phyloP scores from a whole-genome alignment of 2,113 vertebrate species.

The Cinclus cinclus region DNA sequence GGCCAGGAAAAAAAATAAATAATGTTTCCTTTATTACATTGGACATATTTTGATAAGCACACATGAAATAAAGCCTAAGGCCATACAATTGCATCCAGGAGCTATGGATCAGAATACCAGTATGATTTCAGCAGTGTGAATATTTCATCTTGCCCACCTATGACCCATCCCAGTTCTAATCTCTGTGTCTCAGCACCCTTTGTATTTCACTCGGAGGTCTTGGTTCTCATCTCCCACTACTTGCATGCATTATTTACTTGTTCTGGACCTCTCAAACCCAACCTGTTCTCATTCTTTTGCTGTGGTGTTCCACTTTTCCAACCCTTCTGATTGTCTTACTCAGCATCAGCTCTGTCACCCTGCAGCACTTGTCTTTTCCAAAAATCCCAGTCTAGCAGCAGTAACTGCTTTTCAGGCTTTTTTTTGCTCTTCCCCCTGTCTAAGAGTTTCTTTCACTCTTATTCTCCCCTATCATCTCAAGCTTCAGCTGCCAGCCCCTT shows the following conservation, averaged over 20 bases:
- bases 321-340: background rate
- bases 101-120: background rate
- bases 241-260: background rate
- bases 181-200: background rate
- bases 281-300: background rate
- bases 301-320: background rate
- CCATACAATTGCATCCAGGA: background rate
- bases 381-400: background rate
- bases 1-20: background rate
- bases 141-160: background rate
- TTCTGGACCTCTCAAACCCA: background rate
- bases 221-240: background rate
- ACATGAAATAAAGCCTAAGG: background rate
- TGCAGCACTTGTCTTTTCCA: rapidly evolving
- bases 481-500: background rate
- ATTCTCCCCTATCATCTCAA: background rate
- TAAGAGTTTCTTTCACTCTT: background rate
- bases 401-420: background rate
- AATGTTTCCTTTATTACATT: background rate
- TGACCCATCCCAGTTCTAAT: background rate
- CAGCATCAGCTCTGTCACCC: background rate
- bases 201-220: background rate
- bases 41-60: background rate
- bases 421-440: background rate
- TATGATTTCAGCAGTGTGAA: background rate